Percentiles rank a stretch among this genome's conserved stretches.
Evolutionary conservation across 2,797 vertebrate species (phyloP).

Genomic region (Syngnathus acus): DNA sequence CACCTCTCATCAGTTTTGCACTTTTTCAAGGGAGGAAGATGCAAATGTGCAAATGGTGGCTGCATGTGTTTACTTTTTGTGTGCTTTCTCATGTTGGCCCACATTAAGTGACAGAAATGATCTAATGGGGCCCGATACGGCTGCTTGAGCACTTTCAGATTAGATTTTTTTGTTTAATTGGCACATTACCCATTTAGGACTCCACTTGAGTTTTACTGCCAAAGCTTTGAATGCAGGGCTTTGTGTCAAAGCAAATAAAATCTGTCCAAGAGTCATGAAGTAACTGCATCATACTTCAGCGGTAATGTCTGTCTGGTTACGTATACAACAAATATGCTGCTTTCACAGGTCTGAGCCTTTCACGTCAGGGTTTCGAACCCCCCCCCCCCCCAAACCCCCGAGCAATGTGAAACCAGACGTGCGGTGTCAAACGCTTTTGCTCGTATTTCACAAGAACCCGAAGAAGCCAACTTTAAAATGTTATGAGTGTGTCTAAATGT

Average conservation of each 20-base stretch:
- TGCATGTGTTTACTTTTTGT: conserved; percentile 18
- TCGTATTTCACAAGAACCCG: not conserved
- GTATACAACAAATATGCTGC: not conserved
- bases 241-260: not conserved
- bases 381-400: too few species aligned
- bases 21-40: conserved; percentile 22
- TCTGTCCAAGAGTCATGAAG: not conserved
- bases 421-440: not conserved
- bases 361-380: not conserved
- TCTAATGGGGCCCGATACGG: conserved; percentile 12
- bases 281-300: not conserved
- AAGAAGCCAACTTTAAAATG: not conserved
- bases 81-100: conserved; percentile 14
- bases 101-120: conserved; percentile 47
- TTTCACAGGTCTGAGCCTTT: not conserved
- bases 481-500: not conserved
- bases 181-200: not conserved
- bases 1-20: conserved; percentile 19
- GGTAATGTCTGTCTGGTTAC: not conserved
- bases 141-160: conserved; percentile 3
- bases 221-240: not conserved
- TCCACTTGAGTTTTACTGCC: not conserved
- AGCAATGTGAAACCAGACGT: not conserved
- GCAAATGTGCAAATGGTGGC: conserved; percentile 8
- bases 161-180: conserved; percentile 2